A percentile compares a stretch with the other conserved stretches of the same genome.
Conservation (phyloP, 2,888 invertebrate genomes). For the Lithosia quadra region DNA sequence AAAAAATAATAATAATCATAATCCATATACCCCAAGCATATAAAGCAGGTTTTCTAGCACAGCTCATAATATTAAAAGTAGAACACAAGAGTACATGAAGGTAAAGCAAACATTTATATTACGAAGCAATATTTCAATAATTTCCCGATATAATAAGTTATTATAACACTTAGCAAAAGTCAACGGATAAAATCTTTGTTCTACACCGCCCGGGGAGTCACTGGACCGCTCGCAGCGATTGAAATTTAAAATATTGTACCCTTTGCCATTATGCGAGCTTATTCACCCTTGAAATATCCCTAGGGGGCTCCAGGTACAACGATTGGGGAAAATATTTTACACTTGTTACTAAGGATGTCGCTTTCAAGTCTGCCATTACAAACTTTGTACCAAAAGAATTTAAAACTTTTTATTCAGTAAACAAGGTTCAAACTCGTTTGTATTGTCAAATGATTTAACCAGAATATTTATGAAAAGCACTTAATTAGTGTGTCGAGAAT, state of each 20-base stretch:
- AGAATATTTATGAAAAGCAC: slow-evolving; percentile 84
- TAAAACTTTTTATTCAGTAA: slow-evolving; percentile 47
- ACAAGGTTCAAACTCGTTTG: slow-evolving; percentile 63
- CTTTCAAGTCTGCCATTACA: slow-evolving; percentile 76
- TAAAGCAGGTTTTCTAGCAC: too few species aligned
- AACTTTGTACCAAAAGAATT: slow-evolving; percentile 57
- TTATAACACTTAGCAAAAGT: slow-evolving; percentile 82
- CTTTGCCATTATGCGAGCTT: slow-evolving; percentile 87
- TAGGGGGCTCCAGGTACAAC: slow-evolving; percentile 85
- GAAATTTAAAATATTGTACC: slow-evolving; percentile 88
- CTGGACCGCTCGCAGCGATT: slow-evolving; percentile 86
- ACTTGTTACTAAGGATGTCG: slow-evolving; percentile 86
- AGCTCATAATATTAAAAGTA: too few species aligned
- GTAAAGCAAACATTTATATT: slow-evolving; percentile 26
- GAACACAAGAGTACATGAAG: slow-evolving; percentile 1
- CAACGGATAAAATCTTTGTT: slow-evolving; percentile 83
- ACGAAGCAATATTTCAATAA: slow-evolving; percentile 52
- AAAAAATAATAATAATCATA: too few species aligned
- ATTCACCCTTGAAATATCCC: slow-evolving; percentile 88
- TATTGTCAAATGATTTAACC: slow-evolving; percentile 47
- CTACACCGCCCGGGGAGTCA: slow-evolving; percentile 71
- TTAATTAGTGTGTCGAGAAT: slow-evolving; percentile 86
- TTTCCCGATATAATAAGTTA: slow-evolving; percentile 75
- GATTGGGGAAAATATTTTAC: slow-evolving; percentile 87
- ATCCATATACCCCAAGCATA: too few species aligned